Percentiles rank a stretch among this genome's conserved stretches.
Evolutionary conservation across 1,140 invertebrate genomes (phyloP).

Genomic region (Pseudomyrmex concolor): DNA sequence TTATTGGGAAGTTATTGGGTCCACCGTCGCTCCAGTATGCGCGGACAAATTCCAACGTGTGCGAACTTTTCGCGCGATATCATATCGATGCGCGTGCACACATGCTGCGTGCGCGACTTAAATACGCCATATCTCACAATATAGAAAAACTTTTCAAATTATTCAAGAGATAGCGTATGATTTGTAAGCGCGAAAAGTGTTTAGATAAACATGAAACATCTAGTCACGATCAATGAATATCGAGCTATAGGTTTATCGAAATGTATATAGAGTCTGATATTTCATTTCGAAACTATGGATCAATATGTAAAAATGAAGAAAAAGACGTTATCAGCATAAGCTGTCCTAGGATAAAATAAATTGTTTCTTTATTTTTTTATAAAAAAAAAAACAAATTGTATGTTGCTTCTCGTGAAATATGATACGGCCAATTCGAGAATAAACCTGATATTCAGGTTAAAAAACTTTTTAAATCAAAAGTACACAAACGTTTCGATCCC

Average conservation of each 20-base stretch:
- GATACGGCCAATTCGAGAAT: too few species aligned
- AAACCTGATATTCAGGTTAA: too few species aligned
- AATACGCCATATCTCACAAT: background rate
- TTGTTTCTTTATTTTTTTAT: background rate
- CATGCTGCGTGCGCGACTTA: background rate
- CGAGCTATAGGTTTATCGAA: constrained; percentile 16
- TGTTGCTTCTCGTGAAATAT: too few species aligned
- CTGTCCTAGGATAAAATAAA: background rate
- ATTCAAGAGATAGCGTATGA: background rate
- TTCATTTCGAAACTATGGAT: constrained; percentile 39
- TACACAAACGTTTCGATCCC: too few species aligned
- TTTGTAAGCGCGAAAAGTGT: too few species aligned
- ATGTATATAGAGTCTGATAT: constrained; percentile 13
- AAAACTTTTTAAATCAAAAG: too few species aligned
- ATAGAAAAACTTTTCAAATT: background rate
- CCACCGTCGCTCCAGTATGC: background rate
- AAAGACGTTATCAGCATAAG: background rate
- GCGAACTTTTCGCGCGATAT: constrained; percentile 7
- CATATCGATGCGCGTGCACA: background rate
- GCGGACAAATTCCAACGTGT: background rate
- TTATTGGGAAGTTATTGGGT: background rate
- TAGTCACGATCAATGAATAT: constrained; percentile 33
- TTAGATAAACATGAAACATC: constrained; percentile 4
- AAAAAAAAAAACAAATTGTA: too few species aligned
- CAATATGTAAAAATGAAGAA: constrained; percentile 25